Percentiles rank a stretch among this genome's conserved stretches.
Evolutionary conservation across 2,113 vertebrate species (phyloP).

Genomic region (Macrotis lagotis): DNA sequence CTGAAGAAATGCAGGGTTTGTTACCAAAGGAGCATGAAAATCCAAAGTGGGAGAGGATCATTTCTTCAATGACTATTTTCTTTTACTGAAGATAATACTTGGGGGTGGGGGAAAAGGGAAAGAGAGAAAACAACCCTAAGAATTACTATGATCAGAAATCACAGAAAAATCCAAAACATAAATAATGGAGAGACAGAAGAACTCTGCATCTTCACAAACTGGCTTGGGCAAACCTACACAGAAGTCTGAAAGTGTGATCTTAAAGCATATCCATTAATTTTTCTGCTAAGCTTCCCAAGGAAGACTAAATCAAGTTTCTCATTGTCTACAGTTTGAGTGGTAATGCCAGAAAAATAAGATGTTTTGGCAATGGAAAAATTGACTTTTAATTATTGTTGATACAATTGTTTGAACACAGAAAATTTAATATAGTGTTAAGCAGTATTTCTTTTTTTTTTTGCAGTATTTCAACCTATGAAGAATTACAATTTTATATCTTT

Average conservation of each 20-base stretch:
- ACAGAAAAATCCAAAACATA: neutral
- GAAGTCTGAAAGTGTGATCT: neutral
- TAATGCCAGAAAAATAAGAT: neutral
- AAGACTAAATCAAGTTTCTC: neutral
- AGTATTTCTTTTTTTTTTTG: no score
- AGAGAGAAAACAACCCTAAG: neutral
- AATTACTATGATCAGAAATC: neutral
- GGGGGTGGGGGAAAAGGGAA: no score
- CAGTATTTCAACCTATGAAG: neutral
- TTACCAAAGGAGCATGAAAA: slow-evolving; percentile 53
- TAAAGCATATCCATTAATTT: neutral
- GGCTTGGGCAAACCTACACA: neutral
- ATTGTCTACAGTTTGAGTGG: neutral
- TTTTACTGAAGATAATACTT: neutral
- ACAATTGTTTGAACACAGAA: neutral
- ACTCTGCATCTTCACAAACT: neutral
- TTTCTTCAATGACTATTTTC: neutral
- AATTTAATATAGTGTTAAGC: neutral
- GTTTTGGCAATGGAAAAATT: neutral
- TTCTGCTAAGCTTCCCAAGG: slow-evolving; percentile 1
- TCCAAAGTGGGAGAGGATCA: neutral
- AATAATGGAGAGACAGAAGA: neutral
- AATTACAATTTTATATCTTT: neutral
- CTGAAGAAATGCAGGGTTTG: slow-evolving; percentile 41
- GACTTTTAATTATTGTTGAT: neutral